phyloP scores from a whole-genome alignment of 2,888 invertebrate genomes.

The Thysanoteuthis rhombus region DNA sequence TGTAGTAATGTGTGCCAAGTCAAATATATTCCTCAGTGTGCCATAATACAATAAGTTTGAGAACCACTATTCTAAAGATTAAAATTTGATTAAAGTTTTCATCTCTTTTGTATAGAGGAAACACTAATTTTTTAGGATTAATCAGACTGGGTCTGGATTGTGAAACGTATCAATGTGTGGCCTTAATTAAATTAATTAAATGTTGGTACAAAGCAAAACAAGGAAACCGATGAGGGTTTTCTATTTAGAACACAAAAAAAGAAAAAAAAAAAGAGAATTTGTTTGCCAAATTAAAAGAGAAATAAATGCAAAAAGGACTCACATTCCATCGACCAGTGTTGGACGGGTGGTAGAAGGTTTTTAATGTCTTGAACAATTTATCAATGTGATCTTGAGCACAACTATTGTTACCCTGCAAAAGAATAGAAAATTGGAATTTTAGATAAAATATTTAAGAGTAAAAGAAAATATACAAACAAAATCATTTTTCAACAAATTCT shows the following conservation, averaged over 20 bases:
- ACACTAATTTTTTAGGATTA: constrained; percentile 25
- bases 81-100: too few species aligned
- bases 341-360: constrained; percentile 89
- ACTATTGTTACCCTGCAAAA: constrained; percentile 77
- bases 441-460: too few species aligned
- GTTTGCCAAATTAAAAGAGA: not conserved
- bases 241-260: too few species aligned
- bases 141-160: not conserved
- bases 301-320: constrained; percentile 44
- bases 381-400: constrained; percentile 79
- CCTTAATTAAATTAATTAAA: not conserved
- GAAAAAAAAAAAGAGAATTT: not conserved
- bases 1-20: too few species aligned
- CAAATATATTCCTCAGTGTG: too few species aligned
- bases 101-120: not conserved
- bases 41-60: too few species aligned
- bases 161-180: not conserved
- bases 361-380: constrained; percentile 83
- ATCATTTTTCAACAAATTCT: too few species aligned
- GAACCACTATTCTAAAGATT: too few species aligned
- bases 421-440: not conserved
- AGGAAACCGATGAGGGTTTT: too few species aligned
- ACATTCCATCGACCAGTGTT: constrained; percentile 84
- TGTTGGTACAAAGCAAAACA: not conserved
- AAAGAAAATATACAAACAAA: too few species aligned